Base-by-base conservation (phyloP, 2,797 vertebrate species). In the Diglossa cyanea region DNA sequence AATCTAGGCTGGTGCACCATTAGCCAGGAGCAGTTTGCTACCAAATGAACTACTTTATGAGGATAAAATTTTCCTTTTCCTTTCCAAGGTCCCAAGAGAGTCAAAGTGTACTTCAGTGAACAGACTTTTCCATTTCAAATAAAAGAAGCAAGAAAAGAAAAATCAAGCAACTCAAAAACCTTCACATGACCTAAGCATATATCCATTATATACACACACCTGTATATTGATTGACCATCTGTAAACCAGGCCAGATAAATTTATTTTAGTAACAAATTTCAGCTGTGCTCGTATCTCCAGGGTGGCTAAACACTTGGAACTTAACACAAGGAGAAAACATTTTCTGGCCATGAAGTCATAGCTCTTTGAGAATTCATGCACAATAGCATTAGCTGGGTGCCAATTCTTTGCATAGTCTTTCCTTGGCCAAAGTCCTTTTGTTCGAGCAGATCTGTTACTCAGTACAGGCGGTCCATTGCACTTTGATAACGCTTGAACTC, bases 321-420 rank as follows among this genome's bases (percentile, higher is more conserved):
- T 63, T 83, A 65, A 78, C 19, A 87, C 58, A 73, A 76, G 60
- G 28, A 87, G 48, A 66, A 95, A 93, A 89, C 60, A 94, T 91
- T 92, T 93, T 92, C 81, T 90, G 31, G 40, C 82, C 80, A 71
- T 88, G 86, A 91, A 90, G 57, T 83, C 93, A 90, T 30, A 70
- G 78, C 48, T 67, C 71, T 84, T 57, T 28, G 82, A 93, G 70
- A 57, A 91, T 86, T 87, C 39, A 23, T 44, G 82, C 60, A 88
- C 65, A 97, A 95, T 24, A 92, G 83, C 37, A 33, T 57, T 45
- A 85, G 37, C 35, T 82, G 21, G 1, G 33, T 50, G 61, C 77
- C 92, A 96, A n/a, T 63, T 84, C 48, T 90, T 54, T 48, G 66
- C 61, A 74, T 4, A 42, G 87, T 25, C 58, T 57, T 86, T 67